Percentiles rank a stretch among this genome's conserved stretches.
phyloP scores from a whole-genome alignment of 2,888 invertebrate species.

The Galerucella calmariensis region DNA sequence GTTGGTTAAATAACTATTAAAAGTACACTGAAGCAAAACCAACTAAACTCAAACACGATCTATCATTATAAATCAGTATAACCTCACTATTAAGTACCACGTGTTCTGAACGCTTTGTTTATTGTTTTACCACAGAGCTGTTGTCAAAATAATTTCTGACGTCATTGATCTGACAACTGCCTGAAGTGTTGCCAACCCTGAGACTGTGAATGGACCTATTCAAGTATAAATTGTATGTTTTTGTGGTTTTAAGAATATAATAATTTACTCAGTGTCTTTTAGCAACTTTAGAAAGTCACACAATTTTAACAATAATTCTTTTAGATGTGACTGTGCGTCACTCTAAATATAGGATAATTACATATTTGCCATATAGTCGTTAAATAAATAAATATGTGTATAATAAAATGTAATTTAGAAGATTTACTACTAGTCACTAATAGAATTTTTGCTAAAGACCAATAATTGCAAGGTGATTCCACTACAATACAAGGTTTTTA shows the following conservation, averaged over 20 bases:
- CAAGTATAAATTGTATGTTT: background rate
- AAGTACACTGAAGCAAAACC: too few species aligned
- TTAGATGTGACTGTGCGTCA: conserved; percentile 16
- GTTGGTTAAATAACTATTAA: too few species aligned
- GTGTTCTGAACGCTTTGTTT: too few species aligned
- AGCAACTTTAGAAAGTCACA: conserved; percentile 25
- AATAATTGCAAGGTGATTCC: background rate
- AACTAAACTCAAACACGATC: too few species aligned
- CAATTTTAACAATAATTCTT: conserved; percentile 27
- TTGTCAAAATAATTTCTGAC: too few species aligned
- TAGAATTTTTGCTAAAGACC: conserved; percentile 23
- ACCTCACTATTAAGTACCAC: too few species aligned
- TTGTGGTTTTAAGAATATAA: background rate
- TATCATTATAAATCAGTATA: too few species aligned
- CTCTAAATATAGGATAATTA: conserved; percentile 28
- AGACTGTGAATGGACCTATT: background rate
- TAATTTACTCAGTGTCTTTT: conserved; percentile 5
- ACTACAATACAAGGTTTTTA: background rate
- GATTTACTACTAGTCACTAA: conserved; percentile 28
- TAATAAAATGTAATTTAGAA: conserved; percentile 24
- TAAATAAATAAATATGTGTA: conserved; percentile 27
- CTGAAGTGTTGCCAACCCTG: too few species aligned
- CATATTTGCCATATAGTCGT: conserved; percentile 29
- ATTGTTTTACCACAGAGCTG: too few species aligned
- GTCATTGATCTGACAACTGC: too few species aligned